These are phyloP conservation scores for Pantherophis alleghaniensis DNA, from an alignment of 2,797 vertebrate species.

Conservation along the genomic window DNA sequence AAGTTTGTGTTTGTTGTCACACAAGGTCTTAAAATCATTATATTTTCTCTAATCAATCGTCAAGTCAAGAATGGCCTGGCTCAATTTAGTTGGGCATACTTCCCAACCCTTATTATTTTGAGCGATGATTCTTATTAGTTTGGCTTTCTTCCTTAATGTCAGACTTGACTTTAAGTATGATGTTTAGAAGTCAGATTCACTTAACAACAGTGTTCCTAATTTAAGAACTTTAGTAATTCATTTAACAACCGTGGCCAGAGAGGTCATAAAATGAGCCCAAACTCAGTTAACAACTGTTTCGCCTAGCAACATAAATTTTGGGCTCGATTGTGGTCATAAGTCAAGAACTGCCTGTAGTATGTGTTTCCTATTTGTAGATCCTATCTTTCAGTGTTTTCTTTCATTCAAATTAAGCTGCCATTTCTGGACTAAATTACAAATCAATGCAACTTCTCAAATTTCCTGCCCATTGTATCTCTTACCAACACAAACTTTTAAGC, in stretches of 20 bases:
- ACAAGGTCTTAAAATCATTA: background rate
- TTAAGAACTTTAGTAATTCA: background rate
- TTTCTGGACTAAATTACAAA: background rate
- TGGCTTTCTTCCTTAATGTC: background rate
- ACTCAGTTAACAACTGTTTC: background rate
- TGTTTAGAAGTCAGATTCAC: background rate
- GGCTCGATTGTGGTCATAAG: background rate
- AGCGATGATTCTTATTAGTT: background rate
- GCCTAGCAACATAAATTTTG: background rate
- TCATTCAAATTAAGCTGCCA: conserved; percentile 23
- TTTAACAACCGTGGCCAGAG: background rate
- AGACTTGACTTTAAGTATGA: background rate
- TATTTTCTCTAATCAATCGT: background rate
- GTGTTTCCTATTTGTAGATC: background rate
- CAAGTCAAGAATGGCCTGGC: background rate
- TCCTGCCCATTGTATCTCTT: background rate
- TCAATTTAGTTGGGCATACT: background rate
- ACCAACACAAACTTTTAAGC: no score
- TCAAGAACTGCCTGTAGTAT: background rate
- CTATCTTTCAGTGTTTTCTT: conserved; percentile 34
- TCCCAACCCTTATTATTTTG: background rate
- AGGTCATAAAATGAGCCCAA: background rate
- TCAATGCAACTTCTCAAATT: background rate
- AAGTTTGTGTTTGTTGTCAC: background rate
- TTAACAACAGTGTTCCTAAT: background rate